Base-by-base conservation (phyloP, 2,113 vertebrate genomes). In the Probosciger aterrimus region DNA sequence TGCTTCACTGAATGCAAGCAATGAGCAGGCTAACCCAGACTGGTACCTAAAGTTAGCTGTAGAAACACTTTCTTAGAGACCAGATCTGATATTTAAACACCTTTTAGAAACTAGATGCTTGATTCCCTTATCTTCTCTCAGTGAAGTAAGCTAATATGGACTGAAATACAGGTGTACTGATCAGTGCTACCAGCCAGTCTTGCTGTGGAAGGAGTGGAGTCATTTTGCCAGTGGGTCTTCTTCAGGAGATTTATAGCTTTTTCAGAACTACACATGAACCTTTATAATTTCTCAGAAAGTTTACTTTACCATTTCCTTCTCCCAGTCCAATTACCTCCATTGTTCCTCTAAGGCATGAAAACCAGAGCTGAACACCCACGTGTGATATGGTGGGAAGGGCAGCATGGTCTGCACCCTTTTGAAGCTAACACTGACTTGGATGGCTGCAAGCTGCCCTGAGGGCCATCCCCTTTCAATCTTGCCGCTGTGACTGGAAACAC, bases 1-100 rank as follows among this genome's bases (percentile, higher is more conserved):
- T 91, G 89, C 91, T 89, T 95, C 69, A 79, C 74, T 23, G 77
- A 95, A 84, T 11, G 23, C 28, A 57, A 55, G 20, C 84, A 57
- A 70, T 35, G 27, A 60, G 46, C 57, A 25, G 17, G 22, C 41
- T 33, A 82, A 77, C 59, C 65, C 59, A 43, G 17, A 16, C 10
- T n/a, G 28, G 8, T 65, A 60, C 57, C 31, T 70, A 16, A 49
- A 70, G 44, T 39, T 19, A 73, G 37, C 33, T 18, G 23, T 74
- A 65, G 71, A 82, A 79, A 2, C 22, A 18, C 33, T 73, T 82
- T 50, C 30, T 75, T 33, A 37, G 50, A 84, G 37, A 75, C 23
- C 15, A 68, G 41, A 57, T 68, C 17, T 77, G 41, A 19, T 49
- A 33, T 53, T 52, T 44, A 14, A 67, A 67, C 10, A 17, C 24